Evolutionary conservation across 2,888 invertebrate genomes (phyloP).

Genomic region (Arctia plantaginis): DNA sequence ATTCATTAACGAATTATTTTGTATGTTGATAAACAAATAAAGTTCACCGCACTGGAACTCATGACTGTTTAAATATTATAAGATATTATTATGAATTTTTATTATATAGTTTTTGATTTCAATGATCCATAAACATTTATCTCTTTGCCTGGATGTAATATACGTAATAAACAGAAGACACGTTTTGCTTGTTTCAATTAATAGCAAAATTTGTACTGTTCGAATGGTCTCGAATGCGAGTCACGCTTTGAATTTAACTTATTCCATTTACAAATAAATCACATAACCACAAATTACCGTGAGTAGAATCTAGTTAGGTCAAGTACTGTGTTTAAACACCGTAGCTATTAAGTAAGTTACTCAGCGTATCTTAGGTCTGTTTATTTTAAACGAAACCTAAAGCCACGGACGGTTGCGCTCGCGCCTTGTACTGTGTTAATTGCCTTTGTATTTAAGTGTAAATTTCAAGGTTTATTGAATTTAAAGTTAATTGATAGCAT

Average conservation of each 20-base stretch:
- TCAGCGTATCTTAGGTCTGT: constrained; percentile 40
- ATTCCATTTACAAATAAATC: constrained; percentile 7
- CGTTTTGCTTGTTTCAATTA: not conserved
- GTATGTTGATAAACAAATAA: not conserved
- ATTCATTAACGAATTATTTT: not conserved
- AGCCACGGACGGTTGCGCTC: constrained; percentile 49
- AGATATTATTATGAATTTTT: not conserved
- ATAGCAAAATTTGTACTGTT: not conserved
- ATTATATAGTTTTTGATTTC: not conserved
- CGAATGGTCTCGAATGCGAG: not conserved
- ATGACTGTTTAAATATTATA: not conserved
- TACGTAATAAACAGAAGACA: not conserved
- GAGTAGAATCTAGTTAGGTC: constrained; percentile 36
- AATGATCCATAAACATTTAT: not conserved
- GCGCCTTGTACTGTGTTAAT: constrained; percentile 60
- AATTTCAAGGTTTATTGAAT: constrained; percentile 52
- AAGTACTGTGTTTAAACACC: constrained; percentile 33
- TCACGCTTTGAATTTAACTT: not conserved
- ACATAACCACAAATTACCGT: constrained; percentile 30
- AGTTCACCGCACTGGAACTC: not conserved
- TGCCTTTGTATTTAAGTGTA: constrained; percentile 50
- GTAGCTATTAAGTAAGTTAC: constrained; percentile 38
- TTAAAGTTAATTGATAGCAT: constrained; percentile 40
- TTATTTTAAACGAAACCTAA: constrained; percentile 43
- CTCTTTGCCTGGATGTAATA: not conserved